These are phyloP conservation scores for Echinops telfairi DNA, from an alignment of 2,113 vertebrate species.

Conservation along the genomic window DNA sequence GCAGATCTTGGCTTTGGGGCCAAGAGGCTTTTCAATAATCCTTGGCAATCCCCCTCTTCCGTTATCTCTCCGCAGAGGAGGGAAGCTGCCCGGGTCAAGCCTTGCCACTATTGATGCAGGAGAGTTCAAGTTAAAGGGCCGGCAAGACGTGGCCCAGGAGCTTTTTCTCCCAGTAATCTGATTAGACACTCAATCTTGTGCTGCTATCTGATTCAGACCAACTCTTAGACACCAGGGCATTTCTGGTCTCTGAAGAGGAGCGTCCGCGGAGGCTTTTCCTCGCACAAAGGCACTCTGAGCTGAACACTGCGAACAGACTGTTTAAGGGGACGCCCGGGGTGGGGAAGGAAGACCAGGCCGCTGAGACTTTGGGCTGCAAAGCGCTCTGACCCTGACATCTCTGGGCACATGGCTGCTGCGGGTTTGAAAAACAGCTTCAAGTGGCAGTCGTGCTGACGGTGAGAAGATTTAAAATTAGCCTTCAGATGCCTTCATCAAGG, in stretches of 20 bases:
- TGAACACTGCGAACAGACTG: not conserved
- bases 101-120: not conserved
- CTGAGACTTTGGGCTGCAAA: not conserved
- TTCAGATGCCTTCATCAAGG: constrained; percentile 78
- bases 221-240: not conserved
- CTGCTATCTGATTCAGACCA: not conserved
- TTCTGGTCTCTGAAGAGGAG: not conserved
- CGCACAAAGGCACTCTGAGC: not conserved
- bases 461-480: constrained; percentile 85
- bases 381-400: not conserved
- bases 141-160: not conserved
- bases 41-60: not conserved
- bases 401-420: constrained; percentile 32
- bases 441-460: constrained; percentile 69
- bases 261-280: not conserved
- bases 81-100: not conserved
- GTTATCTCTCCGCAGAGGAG: not conserved
- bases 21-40: constrained; percentile 35
- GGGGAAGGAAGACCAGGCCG: not conserved
- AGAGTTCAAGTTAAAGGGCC: not conserved
- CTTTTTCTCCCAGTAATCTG: constrained; percentile 18
- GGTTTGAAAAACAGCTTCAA: constrained; percentile 74
- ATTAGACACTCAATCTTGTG: not conserved
- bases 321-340: not conserved
- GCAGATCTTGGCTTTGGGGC: not conserved